Percentiles rank a stretch among this genome's conserved stretches.
Evolutionary conservation across 1,140 invertebrate genomes (phyloP).

Genomic region (Rhopalosiphum padi): DNA sequence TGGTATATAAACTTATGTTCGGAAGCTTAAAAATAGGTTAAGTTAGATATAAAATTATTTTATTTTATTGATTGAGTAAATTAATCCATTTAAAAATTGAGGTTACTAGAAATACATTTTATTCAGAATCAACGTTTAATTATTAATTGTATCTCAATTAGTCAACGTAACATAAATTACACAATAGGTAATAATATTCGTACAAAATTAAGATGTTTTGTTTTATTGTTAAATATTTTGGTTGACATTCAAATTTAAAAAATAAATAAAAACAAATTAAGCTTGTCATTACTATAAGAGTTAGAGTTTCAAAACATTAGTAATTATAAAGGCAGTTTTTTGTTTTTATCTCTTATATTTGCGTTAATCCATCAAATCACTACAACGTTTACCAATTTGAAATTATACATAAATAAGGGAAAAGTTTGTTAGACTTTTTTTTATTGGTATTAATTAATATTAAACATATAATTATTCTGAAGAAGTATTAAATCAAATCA

Average conservation of each 20-base stretch:
- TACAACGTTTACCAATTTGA: neutral
- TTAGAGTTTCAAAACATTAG: slow-evolving; percentile 1
- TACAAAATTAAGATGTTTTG: neutral
- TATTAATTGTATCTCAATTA: neutral
- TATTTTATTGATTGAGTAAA: neutral
- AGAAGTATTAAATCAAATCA: neutral
- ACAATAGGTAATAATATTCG: neutral
- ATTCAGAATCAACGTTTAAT: neutral
- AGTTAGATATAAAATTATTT: too few relatives aligned
- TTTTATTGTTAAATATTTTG: neutral
- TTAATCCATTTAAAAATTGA: neutral
- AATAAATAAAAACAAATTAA: neutral
- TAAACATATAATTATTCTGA: neutral
- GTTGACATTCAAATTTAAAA: neutral
- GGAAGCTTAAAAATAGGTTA: too few relatives aligned
- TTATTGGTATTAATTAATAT: neutral
- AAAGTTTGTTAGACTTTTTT: slow-evolving; percentile 5
- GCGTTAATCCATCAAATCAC: slow-evolving; percentile 1
- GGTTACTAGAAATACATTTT: neutral
- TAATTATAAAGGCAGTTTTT: neutral
- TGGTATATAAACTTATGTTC: too few relatives aligned
- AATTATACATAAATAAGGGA: neutral
- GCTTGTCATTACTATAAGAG: neutral
- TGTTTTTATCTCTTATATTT: neutral
- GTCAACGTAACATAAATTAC: neutral